Evolutionary conservation across 2,113 vertebrate species (phyloP).

Genomic region (Hoplias malabaricus): DNA sequence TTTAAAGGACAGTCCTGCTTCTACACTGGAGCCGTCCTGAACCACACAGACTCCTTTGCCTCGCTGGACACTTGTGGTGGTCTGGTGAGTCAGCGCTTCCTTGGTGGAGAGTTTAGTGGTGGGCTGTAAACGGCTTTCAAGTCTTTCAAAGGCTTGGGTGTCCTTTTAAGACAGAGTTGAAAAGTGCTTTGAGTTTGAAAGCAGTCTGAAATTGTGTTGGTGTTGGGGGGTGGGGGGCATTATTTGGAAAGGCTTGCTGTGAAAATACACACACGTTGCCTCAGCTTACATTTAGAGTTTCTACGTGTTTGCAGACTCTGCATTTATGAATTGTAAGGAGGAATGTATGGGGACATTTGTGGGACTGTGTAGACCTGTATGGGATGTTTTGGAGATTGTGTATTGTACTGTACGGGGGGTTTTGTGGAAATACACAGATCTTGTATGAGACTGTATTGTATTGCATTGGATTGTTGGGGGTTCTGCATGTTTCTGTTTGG

Average conservation of each 20-base stretch:
- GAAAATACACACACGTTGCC: not conserved
- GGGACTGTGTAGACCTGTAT: too few relatives aligned
- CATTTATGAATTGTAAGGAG: not conserved
- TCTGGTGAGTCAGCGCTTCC: conserved; percentile 79
- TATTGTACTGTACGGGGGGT: not conserved
- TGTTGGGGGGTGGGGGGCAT: too few relatives aligned
- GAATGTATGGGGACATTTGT: not conserved
- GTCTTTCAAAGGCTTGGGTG: not conserved
- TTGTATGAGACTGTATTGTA: not conserved
- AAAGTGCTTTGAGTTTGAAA: not conserved
- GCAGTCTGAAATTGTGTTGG: not conserved
- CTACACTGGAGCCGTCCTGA: conserved; percentile 85
- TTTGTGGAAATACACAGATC: not conserved
- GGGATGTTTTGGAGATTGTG: not conserved
- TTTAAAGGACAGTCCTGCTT: conserved; percentile 76
- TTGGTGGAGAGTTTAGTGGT: not conserved
- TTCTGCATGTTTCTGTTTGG: not conserved
- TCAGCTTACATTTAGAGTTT: not conserved
- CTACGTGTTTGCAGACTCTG: too few relatives aligned
- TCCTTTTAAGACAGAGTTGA: not conserved
- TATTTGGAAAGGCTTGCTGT: not conserved
- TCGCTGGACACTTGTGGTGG: conserved; percentile 87
- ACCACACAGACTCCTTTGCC: conserved; percentile 81
- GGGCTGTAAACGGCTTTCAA: not conserved
- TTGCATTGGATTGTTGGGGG: not conserved